Percentiles rank a stretch among this genome's conserved stretches.
These are phyloP conservation scores for Mechanitis mazaeus DNA, from an alignment of 2,888 invertebrate species.

Conservation along the genomic window DNA sequence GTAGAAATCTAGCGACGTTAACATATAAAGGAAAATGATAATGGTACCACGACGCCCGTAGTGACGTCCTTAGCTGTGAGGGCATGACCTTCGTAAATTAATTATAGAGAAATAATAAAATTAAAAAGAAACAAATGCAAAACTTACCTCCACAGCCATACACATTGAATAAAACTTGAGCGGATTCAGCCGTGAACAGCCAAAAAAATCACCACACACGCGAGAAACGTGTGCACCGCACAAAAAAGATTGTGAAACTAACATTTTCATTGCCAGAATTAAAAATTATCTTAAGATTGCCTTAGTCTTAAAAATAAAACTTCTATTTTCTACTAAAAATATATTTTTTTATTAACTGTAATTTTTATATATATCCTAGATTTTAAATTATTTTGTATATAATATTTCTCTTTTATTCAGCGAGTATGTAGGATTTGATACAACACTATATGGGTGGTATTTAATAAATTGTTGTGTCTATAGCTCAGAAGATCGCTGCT, in stretches of 20 bases:
- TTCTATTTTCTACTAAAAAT: constrained; percentile 1
- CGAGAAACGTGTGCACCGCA: constrained; percentile 69
- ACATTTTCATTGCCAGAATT: constrained; percentile 40
- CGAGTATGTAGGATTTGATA: too few species aligned
- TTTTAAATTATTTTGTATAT: too few species aligned
- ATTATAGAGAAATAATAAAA: constrained; percentile 15
- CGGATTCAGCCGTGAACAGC: constrained; percentile 78
- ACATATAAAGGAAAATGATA: constrained; percentile 37
- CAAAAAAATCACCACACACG: constrained; percentile 71
- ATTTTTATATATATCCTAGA: too few species aligned
- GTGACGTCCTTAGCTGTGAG: constrained; percentile 55
- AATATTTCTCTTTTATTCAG: too few species aligned
- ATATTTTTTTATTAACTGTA: background rate
- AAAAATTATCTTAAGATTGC: background rate
- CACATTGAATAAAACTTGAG: constrained; percentile 83
- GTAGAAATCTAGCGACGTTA: constrained; percentile 21
- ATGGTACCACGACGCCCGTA: constrained; percentile 51
- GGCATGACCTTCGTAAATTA: constrained; percentile 52
- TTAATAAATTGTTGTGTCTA: too few species aligned
- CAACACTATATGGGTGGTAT: too few species aligned
- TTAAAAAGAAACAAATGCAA: constrained; percentile 23
- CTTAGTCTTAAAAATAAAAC: background rate
- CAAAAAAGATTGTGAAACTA: constrained; percentile 60
- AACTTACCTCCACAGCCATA: constrained; percentile 90
- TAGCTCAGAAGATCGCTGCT: too few species aligned